Conservation (phyloP, 2,113 vertebrate genomes). For the Carassius auratus region DNA sequence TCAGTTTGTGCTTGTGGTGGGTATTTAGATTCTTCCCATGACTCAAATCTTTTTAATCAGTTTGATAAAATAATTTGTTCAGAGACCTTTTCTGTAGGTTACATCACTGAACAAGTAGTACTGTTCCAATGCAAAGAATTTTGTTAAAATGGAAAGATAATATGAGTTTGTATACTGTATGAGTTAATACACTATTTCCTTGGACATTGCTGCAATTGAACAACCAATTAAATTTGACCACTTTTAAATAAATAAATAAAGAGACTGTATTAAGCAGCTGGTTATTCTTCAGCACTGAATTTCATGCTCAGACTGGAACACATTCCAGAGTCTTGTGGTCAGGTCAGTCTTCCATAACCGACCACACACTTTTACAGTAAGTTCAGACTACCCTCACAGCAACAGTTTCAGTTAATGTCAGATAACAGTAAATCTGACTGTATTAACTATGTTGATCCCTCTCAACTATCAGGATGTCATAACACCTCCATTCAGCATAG, state of each 20-base stretch:
- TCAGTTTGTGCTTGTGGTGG: no score
- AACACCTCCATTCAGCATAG: neutral
- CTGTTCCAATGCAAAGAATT: neutral
- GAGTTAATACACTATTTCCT: neutral
- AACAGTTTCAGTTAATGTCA: neutral
- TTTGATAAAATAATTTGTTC: neutral
- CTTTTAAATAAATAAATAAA: constrained; percentile 57
- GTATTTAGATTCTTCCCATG: no score
- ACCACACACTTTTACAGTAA: constrained; percentile 41
- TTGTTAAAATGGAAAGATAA: neutral
- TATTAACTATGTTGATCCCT: constrained; percentile 12
- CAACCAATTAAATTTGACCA: neutral
- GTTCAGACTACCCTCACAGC: neutral
- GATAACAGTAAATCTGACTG: neutral
- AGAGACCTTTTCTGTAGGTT: neutral
- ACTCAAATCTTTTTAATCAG: neutral
- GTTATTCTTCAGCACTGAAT: constrained; percentile 71
- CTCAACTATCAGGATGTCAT: neutral
- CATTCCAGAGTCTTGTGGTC: constrained; percentile 80
- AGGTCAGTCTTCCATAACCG: constrained; percentile 77
- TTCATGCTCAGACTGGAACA: constrained; percentile 79
- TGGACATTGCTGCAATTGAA: neutral
- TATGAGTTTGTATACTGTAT: neutral
- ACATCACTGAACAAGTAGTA: neutral
- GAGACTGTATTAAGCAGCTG: constrained; percentile 60